Evolutionary conservation across 2,797 vertebrate species (phyloP).

Genomic region (Coregonus sp.): DNA sequence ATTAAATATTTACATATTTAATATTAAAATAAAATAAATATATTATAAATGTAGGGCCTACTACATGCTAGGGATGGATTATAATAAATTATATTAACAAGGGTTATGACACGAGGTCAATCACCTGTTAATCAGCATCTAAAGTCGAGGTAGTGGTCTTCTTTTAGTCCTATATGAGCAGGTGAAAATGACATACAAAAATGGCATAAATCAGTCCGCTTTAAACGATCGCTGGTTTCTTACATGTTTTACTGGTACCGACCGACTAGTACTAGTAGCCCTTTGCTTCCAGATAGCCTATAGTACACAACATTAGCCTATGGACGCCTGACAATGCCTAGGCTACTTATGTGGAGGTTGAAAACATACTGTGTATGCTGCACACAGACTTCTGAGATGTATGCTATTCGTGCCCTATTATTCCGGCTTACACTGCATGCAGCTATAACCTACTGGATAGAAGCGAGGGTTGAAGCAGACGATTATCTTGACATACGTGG

Average conservation of each 20-base stretch:
- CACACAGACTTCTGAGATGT: neutral
- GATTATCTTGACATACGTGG: conserved; percentile 60
- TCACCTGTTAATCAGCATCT: conserved; percentile 25
- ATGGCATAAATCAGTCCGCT: conserved; percentile 89
- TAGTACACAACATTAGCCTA: conserved; percentile 36
- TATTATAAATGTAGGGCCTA: neutral
- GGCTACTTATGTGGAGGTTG: too few species aligned
- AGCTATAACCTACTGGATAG: conserved; percentile 6
- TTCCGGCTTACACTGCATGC: conserved; percentile 18
- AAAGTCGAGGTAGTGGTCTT: conserved; percentile 21
- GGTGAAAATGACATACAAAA: conserved; percentile 81
- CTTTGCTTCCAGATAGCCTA: conserved; percentile 27
- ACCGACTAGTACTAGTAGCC: conserved; percentile 67
- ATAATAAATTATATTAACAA: neutral
- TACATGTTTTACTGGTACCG: conserved; percentile 71
- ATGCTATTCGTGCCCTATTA: conserved; percentile 10
- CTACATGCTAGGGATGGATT: neutral
- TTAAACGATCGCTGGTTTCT: conserved; percentile 76
- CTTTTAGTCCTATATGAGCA: conserved; percentile 24
- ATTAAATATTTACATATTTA: neutral
- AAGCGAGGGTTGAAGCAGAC: conserved; percentile 23
- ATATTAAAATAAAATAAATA: neutral
- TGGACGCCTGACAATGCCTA: neutral
- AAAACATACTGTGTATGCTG: too few species aligned
- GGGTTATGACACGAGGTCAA: conserved; percentile 14